Conservation (phyloP, 2,113 vertebrate genomes). For the Gallinago paraguaiae region DNA sequence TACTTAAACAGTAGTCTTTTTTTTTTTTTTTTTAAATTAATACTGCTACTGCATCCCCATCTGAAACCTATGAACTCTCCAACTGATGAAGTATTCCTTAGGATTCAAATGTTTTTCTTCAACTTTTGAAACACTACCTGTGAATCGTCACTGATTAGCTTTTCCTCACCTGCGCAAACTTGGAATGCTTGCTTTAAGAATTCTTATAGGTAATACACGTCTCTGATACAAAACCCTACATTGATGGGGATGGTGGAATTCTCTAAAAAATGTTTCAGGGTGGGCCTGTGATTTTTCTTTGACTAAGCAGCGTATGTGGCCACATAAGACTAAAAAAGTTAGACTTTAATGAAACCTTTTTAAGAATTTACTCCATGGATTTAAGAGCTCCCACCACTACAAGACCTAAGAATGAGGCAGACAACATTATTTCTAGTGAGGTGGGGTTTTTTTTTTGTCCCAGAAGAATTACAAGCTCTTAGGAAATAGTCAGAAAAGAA, state of each 20-base stretch:
- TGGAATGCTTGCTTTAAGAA: background rate
- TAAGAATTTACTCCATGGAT: background rate
- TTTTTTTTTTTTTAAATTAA: background rate
- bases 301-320: background rate
- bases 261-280: background rate
- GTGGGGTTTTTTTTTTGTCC: background rate
- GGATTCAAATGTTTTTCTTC: background rate
- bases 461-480: background rate
- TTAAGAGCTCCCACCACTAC: background rate
- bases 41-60: background rate
- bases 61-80: background rate
- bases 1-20: background rate
- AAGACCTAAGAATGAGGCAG: background rate
- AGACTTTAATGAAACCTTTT: background rate
- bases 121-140: background rate
- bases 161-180: background rate
- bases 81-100: no score
- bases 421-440: background rate
- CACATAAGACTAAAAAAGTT: background rate
- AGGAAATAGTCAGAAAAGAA: background rate
- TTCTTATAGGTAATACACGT: background rate
- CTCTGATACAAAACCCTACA: background rate
- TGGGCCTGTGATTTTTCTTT: background rate
- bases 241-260: no score
- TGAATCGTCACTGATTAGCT: background rate